phyloP scores from a whole-genome alignment of 2,113 vertebrate species.

The Oreocharis arfaki region DNA sequence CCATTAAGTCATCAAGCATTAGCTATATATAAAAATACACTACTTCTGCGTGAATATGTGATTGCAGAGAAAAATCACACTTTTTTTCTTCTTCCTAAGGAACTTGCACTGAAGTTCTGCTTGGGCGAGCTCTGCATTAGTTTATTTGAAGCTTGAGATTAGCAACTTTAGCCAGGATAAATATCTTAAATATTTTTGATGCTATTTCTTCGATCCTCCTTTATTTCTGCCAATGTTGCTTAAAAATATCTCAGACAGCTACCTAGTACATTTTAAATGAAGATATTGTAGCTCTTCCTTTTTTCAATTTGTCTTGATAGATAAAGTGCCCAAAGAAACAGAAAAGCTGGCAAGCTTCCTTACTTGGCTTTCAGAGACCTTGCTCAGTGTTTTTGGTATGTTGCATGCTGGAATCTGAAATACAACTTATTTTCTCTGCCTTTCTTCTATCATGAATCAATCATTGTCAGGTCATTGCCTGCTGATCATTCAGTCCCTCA shows the following conservation, averaged over 20 bases:
- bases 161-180: not conserved
- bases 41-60: not conserved
- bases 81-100: not conserved
- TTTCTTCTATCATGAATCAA: not conserved
- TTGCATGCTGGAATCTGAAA: not conserved
- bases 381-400: not conserved
- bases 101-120: not conserved
- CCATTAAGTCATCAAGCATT: not conserved
- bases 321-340: not conserved
- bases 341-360: not conserved
- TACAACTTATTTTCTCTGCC: not conserved
- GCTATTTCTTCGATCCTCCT: not conserved
- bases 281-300: not conserved
- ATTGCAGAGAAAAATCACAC: not conserved
- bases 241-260: not conserved
- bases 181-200: not conserved
- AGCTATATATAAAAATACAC: not conserved
- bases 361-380: not conserved
- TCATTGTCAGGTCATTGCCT: not conserved
- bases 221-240: not conserved
- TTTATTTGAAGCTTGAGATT: not conserved
- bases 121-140: not conserved
- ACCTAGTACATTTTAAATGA: not conserved
- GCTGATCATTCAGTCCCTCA: not conserved
- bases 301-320: not conserved